A percentile compares a stretch with the other conserved stretches of the same genome.
Evolutionary conservation across 2,113 vertebrate species (phyloP).

Genomic region (human): GRCh38 chr5:164861001-164861500

Average conservation of each 20-base stretch:
- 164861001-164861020: slow-evolving; percentile 42
- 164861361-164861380: background rate
- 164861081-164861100: slow-evolving; percentile 17
- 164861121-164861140: background rate
- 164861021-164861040: background rate
- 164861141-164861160: slow-evolving; percentile 23
- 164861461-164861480: background rate
- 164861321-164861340: background rate
- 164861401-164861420: background rate
- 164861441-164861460: too few species aligned
- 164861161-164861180: background rate
- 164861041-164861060: slow-evolving; percentile 24
- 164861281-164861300: background rate
- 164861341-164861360: background rate
- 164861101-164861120: background rate
- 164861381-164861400: background rate
- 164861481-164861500: background rate
- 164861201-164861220: background rate
- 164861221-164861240: background rate
- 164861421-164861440: background rate
- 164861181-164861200: background rate
- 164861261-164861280: background rate
- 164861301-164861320: background rate
- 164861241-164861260: background rate
- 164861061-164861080: slow-evolving; percentile 36